Evolutionary conservation across 2,888 invertebrate genomes (phyloP), one percentile per base, ranked within the genome.

Genomic region (Scrobipalpa atriplicella): DNA sequence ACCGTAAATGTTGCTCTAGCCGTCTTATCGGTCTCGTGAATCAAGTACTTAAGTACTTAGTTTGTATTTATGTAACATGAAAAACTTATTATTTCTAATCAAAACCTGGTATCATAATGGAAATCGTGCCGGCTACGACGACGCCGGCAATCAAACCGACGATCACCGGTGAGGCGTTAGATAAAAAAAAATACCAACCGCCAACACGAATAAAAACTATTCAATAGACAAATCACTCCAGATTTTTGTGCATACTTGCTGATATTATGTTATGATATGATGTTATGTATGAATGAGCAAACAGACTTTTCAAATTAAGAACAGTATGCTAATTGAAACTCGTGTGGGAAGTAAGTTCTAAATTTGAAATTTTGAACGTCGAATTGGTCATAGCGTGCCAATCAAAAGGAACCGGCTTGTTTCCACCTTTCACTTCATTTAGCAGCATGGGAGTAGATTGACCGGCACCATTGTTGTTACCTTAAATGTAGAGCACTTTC

Each of bases 371-470:
- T 56, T 56, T 51, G 19, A 65, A 39, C 36, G 51, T 41, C 43
- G 29, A 52, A 62, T 47, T 67, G 61, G 52, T 36, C 52, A 64
- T 58, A 54, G 66, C 65, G 60, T 66, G 66, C 66, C 70, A 72
- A 71, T 71, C 71, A 70, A 71, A 71, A 56, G 43, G 67, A 74
- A 73, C 75, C 70, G 72, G 73, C 70, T 67, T 69, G 73, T 72
- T 75, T 74, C 70, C 65, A 62, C 67, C 71, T 71, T 71, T 71
- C 71, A 69, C 71, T 66, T 62, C 54, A 61, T 21, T 66, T 65
- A 58, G 61, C 52, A 18, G 47, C 41, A 47, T 67, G 62, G 58
- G 66, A 18, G 63, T 21, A 16, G 43, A 60, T 38, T 62, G 52
- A 52, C 52, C 51, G 38, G 19, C 18, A 38, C 36, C 18, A 63